Base-by-base conservation (phyloP, 1,140 invertebrate genomes). In the Lordiphosa stackelbergi region DNA sequence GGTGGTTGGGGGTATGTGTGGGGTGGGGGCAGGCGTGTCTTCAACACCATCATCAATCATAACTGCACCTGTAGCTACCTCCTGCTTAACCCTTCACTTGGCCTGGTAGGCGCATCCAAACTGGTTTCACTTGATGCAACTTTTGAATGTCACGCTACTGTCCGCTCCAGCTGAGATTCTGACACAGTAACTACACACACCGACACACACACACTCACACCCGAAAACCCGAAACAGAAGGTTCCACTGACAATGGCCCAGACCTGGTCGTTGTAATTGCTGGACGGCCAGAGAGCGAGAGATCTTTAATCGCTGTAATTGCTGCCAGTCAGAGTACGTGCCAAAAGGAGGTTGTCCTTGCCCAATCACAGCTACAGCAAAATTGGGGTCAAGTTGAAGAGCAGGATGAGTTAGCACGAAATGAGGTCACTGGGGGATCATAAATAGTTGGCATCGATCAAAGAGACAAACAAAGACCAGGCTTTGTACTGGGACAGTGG, bases 381-480 rank as follows among this genome's bases (percentile, higher is more conserved):
- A 53, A 77, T 69, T 66, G 54, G 36, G 74, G 74, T 78, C 74
- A 78, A 78, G 74, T 78, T 81, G 58, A 78, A 78, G 73, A 70
- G 53, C 60, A 56, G 41, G 12, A 65, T 35, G 31, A 28, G 11
- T 34, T 22, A 12, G 12, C 22, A 10, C 8, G 9, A 12, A 46
- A 46, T 51, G 19, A 22, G 48, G 48, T 51, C 48, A n/a, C 24
- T 13, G 12, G 28, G 43, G 43, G 43, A 46, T 46, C 43, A 46
- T 46, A 46, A 46, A 46, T 34, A 46, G 22, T 46, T 34, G 13
- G 24, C 7, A 46, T 46, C 12, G 36, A 38, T 13, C 35, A 28
- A 24, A 57, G 12, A n/a, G 7, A 16, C 46, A 8, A 13, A 66
- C 64, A 66, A 53, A 42, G 42, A n/a, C 12, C 7, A n/a, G 8